These are phyloP conservation scores for Solea senegalensis DNA, from an alignment of 2,113 vertebrate species.

Conservation along the genomic window DNA sequence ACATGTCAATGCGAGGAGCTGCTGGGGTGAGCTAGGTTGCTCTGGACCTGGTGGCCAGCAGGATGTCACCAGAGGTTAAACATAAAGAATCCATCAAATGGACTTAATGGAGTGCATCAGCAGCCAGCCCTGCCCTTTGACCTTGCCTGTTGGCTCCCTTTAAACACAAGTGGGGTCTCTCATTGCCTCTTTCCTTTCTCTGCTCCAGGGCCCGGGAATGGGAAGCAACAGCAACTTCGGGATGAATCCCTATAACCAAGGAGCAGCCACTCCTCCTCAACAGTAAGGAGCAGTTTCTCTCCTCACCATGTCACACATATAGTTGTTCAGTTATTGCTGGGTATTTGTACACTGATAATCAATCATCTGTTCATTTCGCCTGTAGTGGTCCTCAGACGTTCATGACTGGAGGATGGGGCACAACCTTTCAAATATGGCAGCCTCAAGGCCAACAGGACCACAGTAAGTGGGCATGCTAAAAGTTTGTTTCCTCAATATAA, in stretches of 20 bases:
- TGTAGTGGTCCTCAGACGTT: slow-evolving; percentile 91
- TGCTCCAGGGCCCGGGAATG: slow-evolving; percentile 86
- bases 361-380: slow-evolving; percentile 30
- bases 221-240: slow-evolving; percentile 90
- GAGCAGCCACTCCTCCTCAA: slow-evolving; percentile 91
- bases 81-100: slow-evolving; percentile 82
- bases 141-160: slow-evolving; percentile 74
- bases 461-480: slow-evolving; percentile 74
- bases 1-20: slow-evolving; percentile 68
- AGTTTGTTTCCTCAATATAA: neutral
- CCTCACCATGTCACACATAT: neutral
- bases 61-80: slow-evolving; percentile 79
- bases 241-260: slow-evolving; percentile 93
- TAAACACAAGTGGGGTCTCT: slow-evolving; percentile 79
- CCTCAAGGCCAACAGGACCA: slow-evolving; percentile 94
- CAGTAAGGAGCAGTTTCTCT: slow-evolving; percentile 84
- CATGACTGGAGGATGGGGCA: slow-evolving; percentile 96
- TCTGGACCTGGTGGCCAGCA: slow-evolving; percentile 66
- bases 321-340: neutral
- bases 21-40: slow-evolving; percentile 36
- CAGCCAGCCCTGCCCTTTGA: slow-evolving; percentile 71
- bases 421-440: slow-evolving; percentile 97
- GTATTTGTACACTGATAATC: neutral
- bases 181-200: slow-evolving; percentile 61
- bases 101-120: slow-evolving; percentile 81